Conservation (phyloP, 2,888 invertebrate species). For the Megamerina dolium region DNA sequence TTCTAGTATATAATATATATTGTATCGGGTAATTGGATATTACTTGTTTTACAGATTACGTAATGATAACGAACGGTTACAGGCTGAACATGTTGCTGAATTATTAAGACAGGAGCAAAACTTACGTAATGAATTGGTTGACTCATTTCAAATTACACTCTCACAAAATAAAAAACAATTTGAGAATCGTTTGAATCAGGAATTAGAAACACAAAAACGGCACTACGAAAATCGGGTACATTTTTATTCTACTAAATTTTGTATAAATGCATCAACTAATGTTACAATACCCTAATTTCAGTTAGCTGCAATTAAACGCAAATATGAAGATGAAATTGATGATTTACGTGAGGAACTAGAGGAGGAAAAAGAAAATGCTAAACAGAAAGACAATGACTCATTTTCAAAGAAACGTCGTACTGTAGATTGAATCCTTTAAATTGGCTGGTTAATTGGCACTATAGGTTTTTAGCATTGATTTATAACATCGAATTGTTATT, state of each 20-base stretch:
- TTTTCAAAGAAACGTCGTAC: not conserved
- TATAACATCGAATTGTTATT: too few relatives aligned
- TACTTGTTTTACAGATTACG: constrained; percentile 22
- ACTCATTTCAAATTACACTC: constrained; percentile 30
- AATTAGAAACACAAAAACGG: constrained; percentile 28
- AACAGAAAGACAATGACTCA: too few relatives aligned
- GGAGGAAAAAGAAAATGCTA: too few relatives aligned
- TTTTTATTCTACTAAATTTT: not conserved
- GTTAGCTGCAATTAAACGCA: not conserved
- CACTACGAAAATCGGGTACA: constrained; percentile 37
- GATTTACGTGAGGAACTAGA: not conserved
- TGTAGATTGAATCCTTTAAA: not conserved
- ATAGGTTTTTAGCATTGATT: too few relatives aligned
- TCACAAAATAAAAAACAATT: constrained; percentile 24
- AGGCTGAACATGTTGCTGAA: constrained; percentile 17
- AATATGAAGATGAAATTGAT: not conserved
- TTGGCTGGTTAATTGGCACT: too few relatives aligned
- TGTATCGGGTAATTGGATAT: not conserved
- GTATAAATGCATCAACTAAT: not conserved
- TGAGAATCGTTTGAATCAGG: constrained; percentile 27
- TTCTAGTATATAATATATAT: not conserved
- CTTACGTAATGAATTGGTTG: constrained; percentile 37
- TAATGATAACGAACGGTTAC: constrained; percentile 22
- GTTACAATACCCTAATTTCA: not conserved
- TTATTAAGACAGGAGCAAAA: constrained; percentile 30